Evolutionary conservation across 92 coral and sea anemone species (phyloP).

Genomic region (Umimayanthus chanpuru): DNA sequence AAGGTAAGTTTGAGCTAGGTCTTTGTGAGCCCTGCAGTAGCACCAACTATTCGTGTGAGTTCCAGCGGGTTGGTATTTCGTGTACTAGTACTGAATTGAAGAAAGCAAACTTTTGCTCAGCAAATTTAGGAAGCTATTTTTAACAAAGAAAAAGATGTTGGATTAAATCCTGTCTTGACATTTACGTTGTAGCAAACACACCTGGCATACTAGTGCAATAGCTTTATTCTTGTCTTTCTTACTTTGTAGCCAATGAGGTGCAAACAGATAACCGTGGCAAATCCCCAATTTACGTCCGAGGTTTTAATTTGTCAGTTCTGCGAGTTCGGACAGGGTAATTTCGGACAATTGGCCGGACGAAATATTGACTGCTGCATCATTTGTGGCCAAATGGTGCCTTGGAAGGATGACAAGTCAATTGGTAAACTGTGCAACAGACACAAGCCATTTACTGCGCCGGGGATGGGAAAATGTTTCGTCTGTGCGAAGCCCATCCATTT

Average conservation of each 20-base stretch:
- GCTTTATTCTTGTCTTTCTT: background rate
- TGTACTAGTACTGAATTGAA: no score
- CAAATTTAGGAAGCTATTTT: no score
- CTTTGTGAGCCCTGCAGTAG: no score
- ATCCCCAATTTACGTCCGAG: slow-evolving; percentile 54
- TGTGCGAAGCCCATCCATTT: slow-evolving; percentile 51
- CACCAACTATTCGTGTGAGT: no score
- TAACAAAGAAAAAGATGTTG: background rate
- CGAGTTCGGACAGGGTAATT: slow-evolving; percentile 57
- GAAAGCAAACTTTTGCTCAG: no score
- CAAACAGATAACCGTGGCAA: slow-evolving; percentile 49
- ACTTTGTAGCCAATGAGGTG: slow-evolving; percentile 59
- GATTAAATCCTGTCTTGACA: background rate
- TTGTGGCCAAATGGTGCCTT: slow-evolving; percentile 61
- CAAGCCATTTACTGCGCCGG: slow-evolving; percentile 64
- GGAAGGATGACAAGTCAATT: slow-evolving; percentile 54
- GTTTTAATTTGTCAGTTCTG: slow-evolving; percentile 76
- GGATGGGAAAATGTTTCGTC: slow-evolving; percentile 64
- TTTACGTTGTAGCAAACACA: background rate
- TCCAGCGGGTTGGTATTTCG: no score
- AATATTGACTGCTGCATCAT: slow-evolving; percentile 71
- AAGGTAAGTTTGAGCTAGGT: no score
- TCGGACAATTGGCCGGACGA: slow-evolving; percentile 58
- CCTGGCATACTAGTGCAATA: background rate
- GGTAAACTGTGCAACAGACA: slow-evolving; percentile 72